phyloP scores from a whole-genome alignment of 2,888 invertebrate genomes.

The Cremastinae sp. region DNA sequence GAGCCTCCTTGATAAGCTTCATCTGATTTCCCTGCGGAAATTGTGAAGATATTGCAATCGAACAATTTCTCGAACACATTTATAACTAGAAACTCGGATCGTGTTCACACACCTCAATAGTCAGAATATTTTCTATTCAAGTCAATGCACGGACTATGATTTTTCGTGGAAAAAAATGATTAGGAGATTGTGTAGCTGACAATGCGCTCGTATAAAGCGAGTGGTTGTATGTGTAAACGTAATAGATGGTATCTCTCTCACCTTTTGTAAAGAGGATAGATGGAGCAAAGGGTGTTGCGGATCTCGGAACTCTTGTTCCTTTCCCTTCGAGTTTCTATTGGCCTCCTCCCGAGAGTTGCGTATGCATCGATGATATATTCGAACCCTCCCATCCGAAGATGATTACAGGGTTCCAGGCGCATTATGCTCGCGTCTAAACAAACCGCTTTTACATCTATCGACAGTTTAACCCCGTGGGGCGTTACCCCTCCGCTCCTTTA shows the following conservation, averaged over 20 bases:
- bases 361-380: constrained; percentile 69
- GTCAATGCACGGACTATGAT: no score
- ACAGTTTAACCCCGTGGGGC: constrained; percentile 74
- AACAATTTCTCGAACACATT: no score
- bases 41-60: no score
- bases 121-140: no score
- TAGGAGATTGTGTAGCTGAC: no score
- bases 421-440: constrained; percentile 78
- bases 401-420: constrained; percentile 75
- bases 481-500: constrained; percentile 56
- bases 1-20: no score
- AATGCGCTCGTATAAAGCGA: no score
- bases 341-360: constrained; percentile 36
- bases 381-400: constrained; percentile 74
- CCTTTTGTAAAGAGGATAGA: constrained; percentile 29
- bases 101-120: no score
- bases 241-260: constrained; percentile 46
- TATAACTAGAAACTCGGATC: no score
- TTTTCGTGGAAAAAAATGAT: no score
- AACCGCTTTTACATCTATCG: constrained; percentile 76
- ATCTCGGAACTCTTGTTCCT: constrained; percentile 56
- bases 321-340: constrained; percentile 56
- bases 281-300: constrained; percentile 42
- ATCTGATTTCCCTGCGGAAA: no score
- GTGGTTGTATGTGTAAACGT: constrained; percentile 13